Base-by-base conservation (phyloP, 2,797 vertebrate genomes). In the Chelidonichthys spinosus region DNA sequence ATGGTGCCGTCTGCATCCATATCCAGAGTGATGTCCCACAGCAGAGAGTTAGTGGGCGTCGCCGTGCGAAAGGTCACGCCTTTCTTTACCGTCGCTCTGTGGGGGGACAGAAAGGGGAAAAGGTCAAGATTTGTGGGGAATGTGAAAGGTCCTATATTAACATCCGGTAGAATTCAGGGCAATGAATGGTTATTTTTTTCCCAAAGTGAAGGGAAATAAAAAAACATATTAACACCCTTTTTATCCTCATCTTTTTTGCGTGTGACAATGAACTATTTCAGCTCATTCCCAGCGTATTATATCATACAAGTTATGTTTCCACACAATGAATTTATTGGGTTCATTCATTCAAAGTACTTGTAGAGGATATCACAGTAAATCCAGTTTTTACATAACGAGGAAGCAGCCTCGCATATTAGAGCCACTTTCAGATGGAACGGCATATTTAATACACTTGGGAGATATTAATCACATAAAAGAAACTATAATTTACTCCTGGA, bases 31-130 rank as follows among this genome's bases (percentile, higher is more conserved):
- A 97, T 92, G 73, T 98, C 96, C 97, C 98, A 99, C 7, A 93
- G 25, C 49, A 93, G 76, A 0, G 96, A 94, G 92, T 94, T 97
- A 92, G 95, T 97, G 85, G 95, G 94, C 76, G 96, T 94, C 0
- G 96, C 94, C 0, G 94, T 93, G 13, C 94, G 82, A 83, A 98
- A 92, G 70, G 90, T 96, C 91, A 98, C 94, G 0, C 97, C 97
- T 84, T 94, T 96, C 91, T 95, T 95, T 85, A 97, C 95, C 72
- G 95, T 95, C 0, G 95, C 96, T 94, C 98, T 99, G 87, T 68
- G 80, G 82, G 82, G 81, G 79, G 71, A 71, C 43, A 79, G 62
- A 83, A 74, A 80, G 1, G 25, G 25, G 13, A 69, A 85, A 90
- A 87, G 69, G 75, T 88, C 76, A 85, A 69, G 64, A 79, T 66